These are phyloP conservation scores for Phenganax stokvisi DNA, from an alignment of 92 coral and sea anemone species.

Conservation along the genomic window DNA sequence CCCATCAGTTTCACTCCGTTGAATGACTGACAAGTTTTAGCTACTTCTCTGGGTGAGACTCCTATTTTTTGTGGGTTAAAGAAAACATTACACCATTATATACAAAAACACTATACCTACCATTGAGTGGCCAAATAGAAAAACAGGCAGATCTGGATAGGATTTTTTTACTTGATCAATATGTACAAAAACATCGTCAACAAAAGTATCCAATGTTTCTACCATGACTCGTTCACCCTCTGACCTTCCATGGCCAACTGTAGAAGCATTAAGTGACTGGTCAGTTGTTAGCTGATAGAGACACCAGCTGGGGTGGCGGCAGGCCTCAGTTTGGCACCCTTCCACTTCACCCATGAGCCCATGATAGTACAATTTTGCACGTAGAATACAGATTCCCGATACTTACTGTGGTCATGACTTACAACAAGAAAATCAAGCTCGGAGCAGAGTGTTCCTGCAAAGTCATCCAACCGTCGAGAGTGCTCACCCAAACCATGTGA, in stretches of 20 bases:
- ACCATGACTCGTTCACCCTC: conserved; percentile 84
- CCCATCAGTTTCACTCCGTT: no score
- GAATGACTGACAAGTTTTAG: no score
- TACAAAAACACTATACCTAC: conserved; percentile 27
- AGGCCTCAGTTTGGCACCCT: background rate
- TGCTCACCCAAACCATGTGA: conserved; percentile 90
- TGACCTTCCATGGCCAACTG: conserved; percentile 94
- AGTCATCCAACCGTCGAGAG: conserved; percentile 61
- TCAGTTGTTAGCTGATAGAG: background rate
- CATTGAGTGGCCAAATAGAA: conserved; percentile 92
- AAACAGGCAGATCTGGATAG: conserved; percentile 63
- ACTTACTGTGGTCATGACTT: conserved; percentile 86
- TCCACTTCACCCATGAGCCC: background rate
- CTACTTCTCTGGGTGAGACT: no score
- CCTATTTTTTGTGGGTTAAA: no score
- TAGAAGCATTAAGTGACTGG: background rate
- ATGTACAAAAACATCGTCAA: conserved; percentile 69
- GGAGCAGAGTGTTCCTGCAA: conserved; percentile 58
- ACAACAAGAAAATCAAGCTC: conserved; percentile 67
- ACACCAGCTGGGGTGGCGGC: background rate
- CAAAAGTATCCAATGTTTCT: conserved; percentile 48
- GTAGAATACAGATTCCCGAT: background rate
- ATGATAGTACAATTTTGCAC: background rate
- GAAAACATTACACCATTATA: no score
- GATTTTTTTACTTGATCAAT: conserved; percentile 60